Evolutionary conservation across 2,797 vertebrate species (phyloP).

Genomic region (Sebastes aleutianus): DNA sequence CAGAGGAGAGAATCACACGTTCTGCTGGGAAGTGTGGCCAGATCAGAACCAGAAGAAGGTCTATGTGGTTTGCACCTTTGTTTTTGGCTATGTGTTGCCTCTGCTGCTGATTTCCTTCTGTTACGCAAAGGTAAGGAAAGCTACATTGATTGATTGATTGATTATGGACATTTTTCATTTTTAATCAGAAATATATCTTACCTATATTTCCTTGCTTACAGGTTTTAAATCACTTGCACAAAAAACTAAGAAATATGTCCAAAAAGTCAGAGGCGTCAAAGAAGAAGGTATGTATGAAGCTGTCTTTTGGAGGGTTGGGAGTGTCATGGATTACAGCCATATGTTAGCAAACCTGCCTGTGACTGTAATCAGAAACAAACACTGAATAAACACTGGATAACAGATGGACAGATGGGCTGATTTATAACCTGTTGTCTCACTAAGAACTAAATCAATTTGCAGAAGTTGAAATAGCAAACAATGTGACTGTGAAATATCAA

Average conservation of each 20-base stretch:
- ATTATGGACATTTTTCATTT: not conserved
- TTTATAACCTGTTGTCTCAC: not conserved
- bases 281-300: slow-evolving; percentile 89
- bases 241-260: slow-evolving; percentile 95
- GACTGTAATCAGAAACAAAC: not conserved
- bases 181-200: not conserved
- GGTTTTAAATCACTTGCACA: slow-evolving; percentile 97
- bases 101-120: slow-evolving; percentile 97
- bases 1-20: slow-evolving; percentile 85
- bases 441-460: not conserved
- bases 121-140: slow-evolving; percentile 91
- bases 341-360: not conserved
- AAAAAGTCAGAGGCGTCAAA: slow-evolving; percentile 99
- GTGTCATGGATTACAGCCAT: not conserved
- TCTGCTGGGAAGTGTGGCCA: slow-evolving; percentile 96
- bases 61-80: slow-evolving; percentile 94
- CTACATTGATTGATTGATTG: not conserved
- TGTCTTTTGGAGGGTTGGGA: not conserved
- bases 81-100: slow-evolving; percentile 95
- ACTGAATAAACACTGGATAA: not conserved
- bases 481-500: not conserved
- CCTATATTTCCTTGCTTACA: slow-evolving; percentile 70
- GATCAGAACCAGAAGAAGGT: slow-evolving; percentile 87
- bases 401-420: not conserved
- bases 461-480: not conserved